These are phyloP conservation scores for Nylanderia fulva DNA, from an alignment of 1,140 invertebrate species.

Conservation along the genomic window DNA sequence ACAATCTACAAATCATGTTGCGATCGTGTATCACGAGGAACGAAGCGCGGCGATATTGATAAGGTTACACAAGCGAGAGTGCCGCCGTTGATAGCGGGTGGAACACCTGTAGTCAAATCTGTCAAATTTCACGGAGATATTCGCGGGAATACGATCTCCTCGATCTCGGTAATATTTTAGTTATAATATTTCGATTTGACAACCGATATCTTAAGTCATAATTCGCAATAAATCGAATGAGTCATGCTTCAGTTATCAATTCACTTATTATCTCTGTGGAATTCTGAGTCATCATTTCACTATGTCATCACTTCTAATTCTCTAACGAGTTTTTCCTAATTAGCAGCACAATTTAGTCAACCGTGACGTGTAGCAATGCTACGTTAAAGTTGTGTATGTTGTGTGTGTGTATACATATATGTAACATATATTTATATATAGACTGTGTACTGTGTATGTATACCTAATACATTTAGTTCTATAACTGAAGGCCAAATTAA, in stretches of 20 bases:
- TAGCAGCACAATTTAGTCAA: background rate
- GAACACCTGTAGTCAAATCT: no score
- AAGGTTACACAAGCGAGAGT: background rate
- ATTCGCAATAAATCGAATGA: background rate
- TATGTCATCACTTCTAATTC: background rate
- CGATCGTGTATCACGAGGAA: background rate
- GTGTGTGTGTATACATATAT: background rate
- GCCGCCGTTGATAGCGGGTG: background rate
- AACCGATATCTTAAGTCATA: conserved; percentile 24
- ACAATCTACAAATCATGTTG: background rate
- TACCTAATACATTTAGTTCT: background rate
- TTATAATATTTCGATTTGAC: background rate
- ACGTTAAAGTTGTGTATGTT: no score
- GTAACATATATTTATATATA: background rate
- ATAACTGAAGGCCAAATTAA: conserved; percentile 45
- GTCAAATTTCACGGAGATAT: background rate
- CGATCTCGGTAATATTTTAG: background rate
- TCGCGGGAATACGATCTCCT: background rate
- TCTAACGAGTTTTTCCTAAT: background rate
- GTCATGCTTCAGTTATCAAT: conserved; percentile 14
- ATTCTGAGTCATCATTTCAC: conserved; percentile 14
- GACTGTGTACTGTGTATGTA: background rate
- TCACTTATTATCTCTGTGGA: conserved; percentile 14
- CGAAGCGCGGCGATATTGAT: background rate
- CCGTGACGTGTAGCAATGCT: background rate